These are phyloP conservation scores for Pseudoatta argentina DNA, from an alignment of 1,140 invertebrate genomes.

Conservation along the genomic window DNA sequence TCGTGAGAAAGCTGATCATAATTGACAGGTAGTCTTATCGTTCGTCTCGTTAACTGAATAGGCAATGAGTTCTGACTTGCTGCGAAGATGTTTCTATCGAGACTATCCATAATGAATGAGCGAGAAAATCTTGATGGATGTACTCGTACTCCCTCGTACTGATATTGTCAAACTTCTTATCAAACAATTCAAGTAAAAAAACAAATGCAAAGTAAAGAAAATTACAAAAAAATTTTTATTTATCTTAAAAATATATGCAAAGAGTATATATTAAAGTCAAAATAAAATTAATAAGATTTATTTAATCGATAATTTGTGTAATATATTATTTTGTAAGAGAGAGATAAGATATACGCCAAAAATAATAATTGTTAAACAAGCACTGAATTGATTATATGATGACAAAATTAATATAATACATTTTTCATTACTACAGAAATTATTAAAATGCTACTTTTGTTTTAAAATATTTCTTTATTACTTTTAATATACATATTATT, in stretches of 20 bases:
- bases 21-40: conserved; percentile 66
- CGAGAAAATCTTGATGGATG: conserved; percentile 32
- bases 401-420: no score
- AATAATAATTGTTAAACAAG: no score
- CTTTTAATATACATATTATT: background rate
- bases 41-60: conserved; percentile 63
- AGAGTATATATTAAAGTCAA: background rate
- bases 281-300: background rate
- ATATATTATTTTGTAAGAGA: no score
- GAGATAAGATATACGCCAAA: no score
- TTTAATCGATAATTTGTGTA: background rate
- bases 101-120: conserved; percentile 30
- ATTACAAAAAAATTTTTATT: background rate
- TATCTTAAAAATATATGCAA: background rate
- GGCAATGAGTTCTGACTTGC: conserved; percentile 41
- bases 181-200: background rate
- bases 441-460: no score
- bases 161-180: background rate
- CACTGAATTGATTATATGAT: no score
- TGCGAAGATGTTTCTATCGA: conserved; percentile 51
- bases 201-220: background rate
- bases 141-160: background rate
- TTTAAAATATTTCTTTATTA: no score
- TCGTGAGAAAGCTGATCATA: conserved; percentile 68
- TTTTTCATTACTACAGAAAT: no score